Base-by-base conservation (phyloP, 2,797 vertebrate species). In the Coregonus ussuriensis region DNA sequence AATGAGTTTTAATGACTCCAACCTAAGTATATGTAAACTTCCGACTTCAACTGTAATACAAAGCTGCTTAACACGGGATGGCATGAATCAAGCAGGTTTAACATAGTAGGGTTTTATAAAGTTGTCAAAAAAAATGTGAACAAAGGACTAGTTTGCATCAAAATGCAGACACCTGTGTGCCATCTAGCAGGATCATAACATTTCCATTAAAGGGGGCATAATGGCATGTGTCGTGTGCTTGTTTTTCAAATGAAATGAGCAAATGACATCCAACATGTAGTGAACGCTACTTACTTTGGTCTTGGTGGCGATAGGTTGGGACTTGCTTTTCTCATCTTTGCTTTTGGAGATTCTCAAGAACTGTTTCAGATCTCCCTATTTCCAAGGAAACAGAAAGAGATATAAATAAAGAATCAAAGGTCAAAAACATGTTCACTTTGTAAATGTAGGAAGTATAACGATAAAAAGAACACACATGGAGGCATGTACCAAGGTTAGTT, bases 291-390 rank as follows among this genome's bases (percentile, higher is more conserved):
- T 95, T 89, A 97, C 97, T 96, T 99, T 99, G 82, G 98, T 97
- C 89, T 97, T 98, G 84, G 95, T 97, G 92, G 94, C 97, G 88
- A 99, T 94, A 0, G 97, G 94, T 82, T 98, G 97, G 0, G 96
- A 89, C 89, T 99, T 98, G 85, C 95, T 79, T 74, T 98, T 97
- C 85, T 99, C 98, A 66, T 99, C 97, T 92, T 97, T 98, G 93
- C 92, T 96, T 90, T 96, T 98, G 82, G 97, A 97, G 91, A 99
- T 99, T 85, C 96, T 95, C 85, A 99, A 93, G 89, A 97, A 99
- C 91, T 99, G 98, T 83, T 99, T 99, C 76, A 99, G 92, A 78
- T 99, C 98, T 74, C 98, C 98, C 98, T 99, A 83, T 9, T 3
- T 7, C 18, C 5, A 54, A 80, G 3, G 54, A 74, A 85, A 79